Conservation (phyloP, 2,113 vertebrate species). For the Bambusicola thoracicus region DNA sequence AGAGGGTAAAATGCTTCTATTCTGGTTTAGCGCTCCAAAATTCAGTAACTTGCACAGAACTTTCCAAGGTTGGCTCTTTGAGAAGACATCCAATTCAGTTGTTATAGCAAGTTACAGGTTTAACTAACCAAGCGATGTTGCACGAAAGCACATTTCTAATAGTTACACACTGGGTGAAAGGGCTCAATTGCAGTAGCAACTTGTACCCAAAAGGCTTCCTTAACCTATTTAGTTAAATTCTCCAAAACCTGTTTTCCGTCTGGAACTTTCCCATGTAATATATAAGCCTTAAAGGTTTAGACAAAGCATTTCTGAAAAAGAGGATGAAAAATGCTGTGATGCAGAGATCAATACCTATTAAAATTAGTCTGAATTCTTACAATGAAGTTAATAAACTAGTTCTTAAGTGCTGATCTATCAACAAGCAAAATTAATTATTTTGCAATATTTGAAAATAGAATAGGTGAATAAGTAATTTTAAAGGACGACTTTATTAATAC, state of each 20-base stretch:
- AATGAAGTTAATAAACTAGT: background rate
- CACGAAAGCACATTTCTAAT: background rate
- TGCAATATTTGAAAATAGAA: background rate
- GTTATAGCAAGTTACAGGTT: background rate
- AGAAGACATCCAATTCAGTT: background rate
- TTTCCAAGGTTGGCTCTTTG: background rate
- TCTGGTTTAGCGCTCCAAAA: background rate
- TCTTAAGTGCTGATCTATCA: background rate
- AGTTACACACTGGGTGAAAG: background rate
- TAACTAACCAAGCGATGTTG: background rate
- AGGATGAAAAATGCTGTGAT: background rate
- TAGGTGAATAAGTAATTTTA: background rate
- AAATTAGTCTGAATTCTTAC: background rate
- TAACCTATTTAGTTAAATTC: background rate
- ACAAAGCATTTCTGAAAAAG: background rate
- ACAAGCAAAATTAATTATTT: background rate
- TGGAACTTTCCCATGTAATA: background rate
- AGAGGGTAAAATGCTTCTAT: background rate
- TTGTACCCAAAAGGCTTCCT: background rate
- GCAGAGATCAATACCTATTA: background rate
- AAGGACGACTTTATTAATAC: background rate
- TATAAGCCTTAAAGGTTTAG: background rate
- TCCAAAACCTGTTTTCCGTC: background rate
- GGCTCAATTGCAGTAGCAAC: accelerated
- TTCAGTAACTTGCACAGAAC: background rate